Evolutionary conservation across 2,888 invertebrate species (phyloP).

Genomic region (Carpatolechia fugitivella): DNA sequence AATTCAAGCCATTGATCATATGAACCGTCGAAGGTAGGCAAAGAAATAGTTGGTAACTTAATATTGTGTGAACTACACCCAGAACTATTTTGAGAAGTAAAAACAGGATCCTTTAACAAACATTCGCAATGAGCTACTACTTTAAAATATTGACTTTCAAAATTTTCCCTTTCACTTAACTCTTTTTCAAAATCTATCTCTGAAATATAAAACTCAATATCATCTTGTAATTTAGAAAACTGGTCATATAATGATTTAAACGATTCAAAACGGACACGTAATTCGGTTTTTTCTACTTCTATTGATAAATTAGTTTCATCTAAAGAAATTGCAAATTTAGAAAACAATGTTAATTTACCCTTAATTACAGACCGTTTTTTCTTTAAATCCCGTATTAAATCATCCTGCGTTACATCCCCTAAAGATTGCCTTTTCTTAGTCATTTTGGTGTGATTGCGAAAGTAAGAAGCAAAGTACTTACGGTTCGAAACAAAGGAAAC

Average conservation of each 20-base stretch:
- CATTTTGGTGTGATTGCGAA: slow-evolving; percentile 1
- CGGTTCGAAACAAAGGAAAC: neutral
- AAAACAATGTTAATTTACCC: neutral
- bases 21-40: slow-evolving; percentile 18
- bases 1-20: slow-evolving; percentile 21
- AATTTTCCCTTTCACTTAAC: neutral
- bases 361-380: neutral
- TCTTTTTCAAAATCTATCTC: neutral
- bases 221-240: neutral
- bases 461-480: neutral
- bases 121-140: neutral
- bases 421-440: neutral
- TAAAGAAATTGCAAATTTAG: neutral
- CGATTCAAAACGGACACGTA: neutral
- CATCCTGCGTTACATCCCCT: neutral
- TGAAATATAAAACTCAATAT: neutral
- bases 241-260: neutral
- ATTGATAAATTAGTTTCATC: neutral
- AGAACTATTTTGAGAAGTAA: neutral
- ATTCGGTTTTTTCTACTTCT: neutral
- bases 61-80: neutral
- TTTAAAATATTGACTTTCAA: slow-evolving; percentile 6
- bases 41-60: slow-evolving; percentile 16
- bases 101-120: neutral
- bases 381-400: neutral